Base-by-base conservation (phyloP, 2,113 vertebrate species). In the Anolis sagrei region DNA sequence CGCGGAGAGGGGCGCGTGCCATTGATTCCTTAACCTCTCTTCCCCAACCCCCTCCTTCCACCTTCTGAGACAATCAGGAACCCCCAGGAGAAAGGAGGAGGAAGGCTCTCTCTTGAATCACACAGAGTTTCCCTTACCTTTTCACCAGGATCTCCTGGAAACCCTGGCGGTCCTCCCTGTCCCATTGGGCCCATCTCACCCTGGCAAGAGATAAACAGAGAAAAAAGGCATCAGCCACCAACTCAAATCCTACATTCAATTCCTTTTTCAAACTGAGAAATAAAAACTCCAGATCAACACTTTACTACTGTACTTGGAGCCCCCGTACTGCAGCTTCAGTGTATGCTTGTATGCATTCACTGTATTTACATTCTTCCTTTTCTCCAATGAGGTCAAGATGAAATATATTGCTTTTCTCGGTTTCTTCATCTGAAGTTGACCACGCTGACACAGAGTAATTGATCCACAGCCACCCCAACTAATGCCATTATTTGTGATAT, bases 71-170 rank as follows among this genome's bases (percentile, higher is more conserved):
- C 49, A 75, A 36, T 29, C 18, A n/a, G 64, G 44, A 69, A 11
- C 21, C n/a, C 51, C 79, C 58, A 32, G 29, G 16, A 29, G 19
- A 66, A 44, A 34, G 29, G 54, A 51, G 58, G 69, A 21, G 6
- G 8, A 3, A 72, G 1, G 18, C 68, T 19, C 18, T 19, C 44
- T 29, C 16, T 66, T 58, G 2, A 2, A 29, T 27, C 14, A 21
- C 68, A n/a, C 48, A 61, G 36, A 27, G 23, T 8, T 61, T 61
- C 44, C 91, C 96, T 93, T 93, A 99, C 98, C 96, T 90, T 79
- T 69, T 97, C 96, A 49, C 98, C 98, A 0, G 95, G 96, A 90
- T 98, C 98, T 85, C 98, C 98, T 0, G 93, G 92, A n/a, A 96
- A 97, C 89, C 98, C 96, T 39, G 93, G 93, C 18, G 94, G 94